Conservation (phyloP, 2,888 invertebrate genomes). For the Sminthurinus aureus region DNA sequence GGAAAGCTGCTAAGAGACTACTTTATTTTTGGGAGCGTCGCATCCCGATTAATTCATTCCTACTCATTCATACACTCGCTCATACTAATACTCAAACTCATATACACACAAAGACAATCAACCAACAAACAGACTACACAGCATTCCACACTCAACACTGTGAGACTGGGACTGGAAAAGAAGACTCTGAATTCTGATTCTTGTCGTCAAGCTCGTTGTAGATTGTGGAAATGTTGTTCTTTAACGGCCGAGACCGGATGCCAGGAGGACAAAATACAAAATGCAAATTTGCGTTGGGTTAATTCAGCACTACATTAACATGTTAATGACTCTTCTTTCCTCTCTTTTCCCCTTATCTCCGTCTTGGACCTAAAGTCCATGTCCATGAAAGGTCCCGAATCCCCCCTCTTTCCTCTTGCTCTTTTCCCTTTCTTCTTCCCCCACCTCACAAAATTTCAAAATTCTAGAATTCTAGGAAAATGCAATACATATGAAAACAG, state of each 20-base stretch:
- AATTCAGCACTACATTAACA: slow-evolving; percentile 51
- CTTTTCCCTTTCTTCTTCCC: neutral
- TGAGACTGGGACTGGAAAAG: too few species aligned
- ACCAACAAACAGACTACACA: too few species aligned
- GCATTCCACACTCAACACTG: too few species aligned
- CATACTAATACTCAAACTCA: neutral
- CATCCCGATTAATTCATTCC: slow-evolving; percentile 37
- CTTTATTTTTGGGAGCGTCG: slow-evolving; percentile 25
- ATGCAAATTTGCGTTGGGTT: slow-evolving; percentile 38
- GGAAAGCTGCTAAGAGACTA: slow-evolving; percentile 16
- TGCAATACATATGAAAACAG: neutral
- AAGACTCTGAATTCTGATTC: too few species aligned
- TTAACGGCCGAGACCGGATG: slow-evolving; percentile 11
- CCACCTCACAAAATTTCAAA: neutral
- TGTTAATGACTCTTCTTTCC: slow-evolving; percentile 47
- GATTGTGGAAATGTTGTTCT: neutral
- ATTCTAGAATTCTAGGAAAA: neutral
- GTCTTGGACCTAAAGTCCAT: slow-evolving; percentile 13
- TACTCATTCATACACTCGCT: slow-evolving; percentile 9
- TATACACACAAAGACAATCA: neutral
- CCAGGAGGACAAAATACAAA: slow-evolving; percentile 46
- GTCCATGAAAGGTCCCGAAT: slow-evolving; percentile 17
- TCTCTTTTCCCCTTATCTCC: slow-evolving; percentile 33
- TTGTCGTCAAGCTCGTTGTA: neutral
- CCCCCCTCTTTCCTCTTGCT: neutral